These are phyloP conservation scores for Asarcornis scutulata DNA, from an alignment of 2,113 vertebrate species.

Conservation along the genomic window DNA sequence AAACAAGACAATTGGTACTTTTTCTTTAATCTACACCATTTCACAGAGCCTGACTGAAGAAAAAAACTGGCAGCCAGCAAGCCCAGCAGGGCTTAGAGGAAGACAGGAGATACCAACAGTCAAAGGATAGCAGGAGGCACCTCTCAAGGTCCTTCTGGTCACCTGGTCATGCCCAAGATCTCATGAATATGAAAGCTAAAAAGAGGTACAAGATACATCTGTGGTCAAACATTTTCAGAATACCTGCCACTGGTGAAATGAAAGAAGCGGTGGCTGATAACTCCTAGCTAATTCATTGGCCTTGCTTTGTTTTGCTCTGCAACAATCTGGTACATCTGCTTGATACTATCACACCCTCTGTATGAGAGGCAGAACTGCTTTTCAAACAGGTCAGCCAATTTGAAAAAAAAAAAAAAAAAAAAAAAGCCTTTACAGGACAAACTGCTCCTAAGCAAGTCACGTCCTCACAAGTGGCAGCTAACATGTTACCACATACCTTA, in stretches of 20 bases:
- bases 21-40: background rate
- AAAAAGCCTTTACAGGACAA: background rate
- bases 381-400: constrained; percentile 28
- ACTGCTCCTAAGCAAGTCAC: background rate
- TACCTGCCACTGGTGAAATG: background rate
- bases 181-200: constrained; percentile 5
- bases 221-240: constrained; percentile 23
- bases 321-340: constrained; percentile 19
- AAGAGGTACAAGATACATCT: background rate
- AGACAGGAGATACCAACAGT: background rate
- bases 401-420: background rate
- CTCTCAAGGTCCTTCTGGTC: background rate
- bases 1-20: background rate
- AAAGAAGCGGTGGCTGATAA: constrained; percentile 4
- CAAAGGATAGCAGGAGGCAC: background rate
- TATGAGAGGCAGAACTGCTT: background rate
- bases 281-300: background rate
- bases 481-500: background rate
- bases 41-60: background rate
- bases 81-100: background rate
- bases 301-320: background rate
- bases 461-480: background rate
- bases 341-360: constrained; percentile 26
- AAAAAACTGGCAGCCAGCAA: background rate
- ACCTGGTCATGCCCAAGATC: background rate